Conservation (phyloP, 92 coral and sea anemone species). For the Ricordea florida region DNA sequence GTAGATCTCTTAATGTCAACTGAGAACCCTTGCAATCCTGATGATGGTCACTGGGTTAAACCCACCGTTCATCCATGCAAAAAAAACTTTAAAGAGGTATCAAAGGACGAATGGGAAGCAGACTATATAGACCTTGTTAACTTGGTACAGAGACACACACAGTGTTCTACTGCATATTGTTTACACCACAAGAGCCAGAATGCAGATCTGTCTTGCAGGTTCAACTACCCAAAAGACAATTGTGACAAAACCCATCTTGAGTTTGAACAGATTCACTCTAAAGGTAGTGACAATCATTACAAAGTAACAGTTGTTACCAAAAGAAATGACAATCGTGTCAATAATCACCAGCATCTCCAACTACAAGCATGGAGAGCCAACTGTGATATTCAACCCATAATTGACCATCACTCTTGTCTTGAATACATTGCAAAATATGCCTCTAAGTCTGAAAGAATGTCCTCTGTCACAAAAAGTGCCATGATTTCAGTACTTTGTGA, state of each 20-base stretch:
- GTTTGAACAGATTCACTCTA: conserved; percentile 42
- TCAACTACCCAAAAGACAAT: conserved; percentile 31
- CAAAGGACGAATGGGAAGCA: no score
- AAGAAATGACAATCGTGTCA: conserved; percentile 56
- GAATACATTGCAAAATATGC: conserved; percentile 72
- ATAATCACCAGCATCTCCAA: conserved; percentile 55
- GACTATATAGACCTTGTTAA: no score
- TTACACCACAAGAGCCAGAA: no score
- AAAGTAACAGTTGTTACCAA: conserved; percentile 55
- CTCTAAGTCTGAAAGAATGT: conserved; percentile 53
- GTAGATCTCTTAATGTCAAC: no score
- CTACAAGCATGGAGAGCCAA: conserved; percentile 56
- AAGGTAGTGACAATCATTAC: conserved; percentile 42
- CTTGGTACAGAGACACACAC: no score
- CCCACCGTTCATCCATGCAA: no score
- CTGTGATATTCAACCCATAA: conserved; percentile 44
- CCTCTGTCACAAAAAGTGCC: conserved; percentile 32
- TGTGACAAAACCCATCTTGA: conserved; percentile 40
- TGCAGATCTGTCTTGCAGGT: conserved; percentile 39
- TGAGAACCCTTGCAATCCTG: no score
- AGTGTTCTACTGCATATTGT: no score
- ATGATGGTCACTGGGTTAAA: no score
- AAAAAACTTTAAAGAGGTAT: no score
- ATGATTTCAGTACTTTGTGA: conserved; percentile 4
- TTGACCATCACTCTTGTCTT: conserved; percentile 44